Conservation (phyloP, 2,888 invertebrate genomes). For the Cerastis rubricosa region DNA sequence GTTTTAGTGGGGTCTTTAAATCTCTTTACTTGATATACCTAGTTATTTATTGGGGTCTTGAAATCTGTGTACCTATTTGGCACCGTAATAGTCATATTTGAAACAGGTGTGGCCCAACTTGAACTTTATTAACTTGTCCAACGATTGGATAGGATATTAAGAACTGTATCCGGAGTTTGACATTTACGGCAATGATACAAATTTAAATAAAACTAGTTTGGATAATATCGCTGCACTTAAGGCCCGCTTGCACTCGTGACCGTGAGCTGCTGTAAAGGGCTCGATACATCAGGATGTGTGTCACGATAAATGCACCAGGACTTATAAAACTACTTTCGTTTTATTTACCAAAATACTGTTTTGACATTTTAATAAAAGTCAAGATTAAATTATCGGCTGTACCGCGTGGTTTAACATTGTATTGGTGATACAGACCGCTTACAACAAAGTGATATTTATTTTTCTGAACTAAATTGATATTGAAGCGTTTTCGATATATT, state of each 20-base stretch:
- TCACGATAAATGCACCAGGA: constrained; percentile 21
- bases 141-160: constrained; percentile 21
- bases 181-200: constrained; percentile 42
- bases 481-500: neutral
- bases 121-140: constrained; percentile 28
- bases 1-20: neutral
- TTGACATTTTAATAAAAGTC: constrained; percentile 43
- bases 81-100: neutral
- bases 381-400: neutral
- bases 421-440: neutral
- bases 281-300: constrained; percentile 28
- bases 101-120: constrained; percentile 18
- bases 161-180: constrained; percentile 35
- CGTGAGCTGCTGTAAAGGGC: constrained; percentile 29
- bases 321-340: constrained; percentile 26
- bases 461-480: neutral
- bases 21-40: neutral
- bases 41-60: neutral
- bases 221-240: constrained; percentile 9
- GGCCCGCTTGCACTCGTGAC: constrained; percentile 20
- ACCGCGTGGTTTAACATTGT: neutral
- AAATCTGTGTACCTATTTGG: neutral
- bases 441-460: neutral
- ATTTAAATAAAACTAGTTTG: constrained; percentile 54
- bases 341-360: constrained; percentile 7